A percentile compares a stretch with the other conserved stretches of the same genome.
phyloP scores from a whole-genome alignment of 2,797 vertebrate species.

The Oophaga sylvatica region DNA sequence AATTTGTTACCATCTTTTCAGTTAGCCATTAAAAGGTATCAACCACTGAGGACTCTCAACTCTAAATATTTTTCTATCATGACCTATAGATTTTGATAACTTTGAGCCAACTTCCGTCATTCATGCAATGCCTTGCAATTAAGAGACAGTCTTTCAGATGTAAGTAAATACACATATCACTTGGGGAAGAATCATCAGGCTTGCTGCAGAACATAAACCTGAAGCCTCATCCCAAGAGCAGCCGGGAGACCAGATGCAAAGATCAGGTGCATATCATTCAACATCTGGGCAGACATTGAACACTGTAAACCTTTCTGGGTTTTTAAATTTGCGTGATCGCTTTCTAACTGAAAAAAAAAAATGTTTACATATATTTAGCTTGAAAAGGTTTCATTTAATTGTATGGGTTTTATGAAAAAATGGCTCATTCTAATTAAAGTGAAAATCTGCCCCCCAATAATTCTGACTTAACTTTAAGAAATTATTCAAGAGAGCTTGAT shows the following conservation, averaged over 20 bases:
- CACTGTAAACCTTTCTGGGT: conserved; percentile 11
- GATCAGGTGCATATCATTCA: conserved; percentile 25
- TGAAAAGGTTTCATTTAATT: too few relatives aligned
- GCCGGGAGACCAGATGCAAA: conserved; percentile 34
- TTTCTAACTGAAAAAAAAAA: neutral
- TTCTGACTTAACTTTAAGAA: too few relatives aligned
- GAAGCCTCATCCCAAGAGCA: conserved; percentile 6
- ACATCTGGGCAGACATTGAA: conserved; percentile 25
- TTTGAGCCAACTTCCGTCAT: neutral
- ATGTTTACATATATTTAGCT: too few relatives aligned
- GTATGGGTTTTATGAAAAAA: too few relatives aligned
- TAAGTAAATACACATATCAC: conserved; percentile 4
- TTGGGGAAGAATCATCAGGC: neutral
- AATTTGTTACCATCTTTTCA: too few relatives aligned
- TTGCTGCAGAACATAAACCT: neutral
- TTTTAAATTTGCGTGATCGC: neutral
- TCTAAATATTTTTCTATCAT: too few relatives aligned
- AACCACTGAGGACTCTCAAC: too few relatives aligned
- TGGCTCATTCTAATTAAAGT: too few relatives aligned
- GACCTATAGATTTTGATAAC: neutral
- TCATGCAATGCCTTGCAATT: neutral
- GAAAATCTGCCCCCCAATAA: too few relatives aligned
- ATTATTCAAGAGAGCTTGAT: too few relatives aligned
- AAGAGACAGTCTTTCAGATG: neutral
- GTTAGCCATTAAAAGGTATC: too few relatives aligned